Percentiles rank a stretch among this genome's conserved stretches.
Conservation (phyloP, 2,888 invertebrate species). For the Himalopsyche japonica region DNA sequence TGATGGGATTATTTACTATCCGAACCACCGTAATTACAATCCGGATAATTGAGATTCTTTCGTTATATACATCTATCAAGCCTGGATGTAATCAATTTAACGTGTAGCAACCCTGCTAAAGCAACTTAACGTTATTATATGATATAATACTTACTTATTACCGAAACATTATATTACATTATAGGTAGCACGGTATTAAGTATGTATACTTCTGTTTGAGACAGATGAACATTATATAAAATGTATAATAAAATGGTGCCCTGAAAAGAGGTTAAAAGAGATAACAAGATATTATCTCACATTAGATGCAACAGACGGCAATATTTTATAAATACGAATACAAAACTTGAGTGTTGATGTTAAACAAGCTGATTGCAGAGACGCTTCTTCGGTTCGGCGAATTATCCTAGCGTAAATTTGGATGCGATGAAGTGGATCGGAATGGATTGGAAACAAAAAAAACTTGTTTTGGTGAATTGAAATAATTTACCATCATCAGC, state of each 20-base stretch:
- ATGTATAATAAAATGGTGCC: background rate
- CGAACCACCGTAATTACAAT: too few species aligned
- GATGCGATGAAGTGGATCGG: slow-evolving; percentile 10
- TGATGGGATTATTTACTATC: too few species aligned
- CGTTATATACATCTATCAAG: too few species aligned
- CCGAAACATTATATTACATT: too few species aligned
- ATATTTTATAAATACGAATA: background rate
- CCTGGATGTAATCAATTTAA: too few species aligned
- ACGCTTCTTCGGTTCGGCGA: background rate
- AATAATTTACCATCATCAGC: slow-evolving; percentile 32
- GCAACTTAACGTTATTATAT: too few species aligned
- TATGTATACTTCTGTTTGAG: too few species aligned
- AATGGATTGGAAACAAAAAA: slow-evolving; percentile 14
- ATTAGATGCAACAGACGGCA: background rate
- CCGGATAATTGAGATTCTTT: too few species aligned
- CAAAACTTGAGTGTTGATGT: background rate
- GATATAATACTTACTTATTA: too few species aligned
- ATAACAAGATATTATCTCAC: background rate
- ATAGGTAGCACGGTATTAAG: too few species aligned
- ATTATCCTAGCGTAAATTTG: background rate
- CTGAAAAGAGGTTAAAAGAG: background rate
- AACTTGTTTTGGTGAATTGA: background rate
- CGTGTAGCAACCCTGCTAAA: too few species aligned
- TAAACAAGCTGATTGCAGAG: background rate
- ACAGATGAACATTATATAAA: too few species aligned